These are phyloP conservation scores for Malthinus flaveolus DNA, from an alignment of 2,888 invertebrate species.

Conservation along the genomic window DNA sequence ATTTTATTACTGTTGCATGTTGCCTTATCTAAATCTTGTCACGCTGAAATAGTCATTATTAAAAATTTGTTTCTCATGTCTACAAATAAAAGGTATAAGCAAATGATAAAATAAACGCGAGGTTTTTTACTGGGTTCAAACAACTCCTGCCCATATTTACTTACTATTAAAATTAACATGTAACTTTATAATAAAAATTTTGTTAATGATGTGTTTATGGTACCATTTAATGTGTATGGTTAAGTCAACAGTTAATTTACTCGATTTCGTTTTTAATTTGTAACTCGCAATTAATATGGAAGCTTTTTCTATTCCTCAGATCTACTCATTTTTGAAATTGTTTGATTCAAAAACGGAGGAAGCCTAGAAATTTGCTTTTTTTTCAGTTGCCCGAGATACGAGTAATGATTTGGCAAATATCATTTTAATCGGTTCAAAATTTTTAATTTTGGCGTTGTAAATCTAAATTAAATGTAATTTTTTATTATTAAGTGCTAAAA, in stretches of 20 bases:
- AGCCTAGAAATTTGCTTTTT: background rate
- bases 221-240: no score
- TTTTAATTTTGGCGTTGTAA: slow-evolving; percentile 21
- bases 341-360: no score
- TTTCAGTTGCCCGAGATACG: slow-evolving; percentile 2
- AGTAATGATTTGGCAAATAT: background rate
- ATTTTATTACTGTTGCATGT: slow-evolving; percentile 34
- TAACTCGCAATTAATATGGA: no score
- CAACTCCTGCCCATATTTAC: slow-evolving; percentile 17
- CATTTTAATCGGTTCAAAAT: slow-evolving; percentile 21
- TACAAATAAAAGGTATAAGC: slow-evolving; percentile 27
- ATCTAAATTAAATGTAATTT: slow-evolving; percentile 31
- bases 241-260: no score
- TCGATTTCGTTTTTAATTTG: no score
- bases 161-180: slow-evolving; percentile 3
- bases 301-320: no score
- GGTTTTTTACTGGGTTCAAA: slow-evolving; percentile 28
- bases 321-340: no score
- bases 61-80: slow-evolving; percentile 27
- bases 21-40: slow-evolving; percentile 36
- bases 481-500: slow-evolving; percentile 19
- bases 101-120: slow-evolving; percentile 26
- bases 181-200: slow-evolving; percentile 9
- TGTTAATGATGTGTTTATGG: no score
- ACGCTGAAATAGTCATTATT: slow-evolving; percentile 37